These are phyloP conservation scores for Trissonchulus latispiculum DNA, from an alignment of 2,888 invertebrate species.

Conservation along the genomic window DNA sequence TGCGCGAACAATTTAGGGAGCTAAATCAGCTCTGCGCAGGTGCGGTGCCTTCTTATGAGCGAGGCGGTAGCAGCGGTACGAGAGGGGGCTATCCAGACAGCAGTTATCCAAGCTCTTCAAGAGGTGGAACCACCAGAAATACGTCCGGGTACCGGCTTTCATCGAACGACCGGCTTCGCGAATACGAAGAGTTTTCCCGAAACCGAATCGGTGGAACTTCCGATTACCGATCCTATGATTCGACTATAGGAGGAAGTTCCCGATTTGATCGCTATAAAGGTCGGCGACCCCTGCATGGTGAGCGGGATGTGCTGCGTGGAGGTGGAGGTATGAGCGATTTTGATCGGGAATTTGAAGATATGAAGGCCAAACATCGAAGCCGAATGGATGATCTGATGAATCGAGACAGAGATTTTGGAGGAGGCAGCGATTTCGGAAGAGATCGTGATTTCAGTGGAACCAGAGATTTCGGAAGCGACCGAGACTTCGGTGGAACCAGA, in stretches of 20 bases:
- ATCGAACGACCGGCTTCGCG: background rate
- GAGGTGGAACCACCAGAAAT: too few relatives aligned
- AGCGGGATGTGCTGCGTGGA: too few relatives aligned
- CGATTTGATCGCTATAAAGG: too few relatives aligned
- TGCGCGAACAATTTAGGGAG: background rate
- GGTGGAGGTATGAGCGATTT: background rate
- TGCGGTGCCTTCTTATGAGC: background rate
- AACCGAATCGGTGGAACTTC: background rate
- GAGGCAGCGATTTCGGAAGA: background rate
- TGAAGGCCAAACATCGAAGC: too few relatives aligned
- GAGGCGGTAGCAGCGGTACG: background rate
- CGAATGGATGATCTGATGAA: background rate
- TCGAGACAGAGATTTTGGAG: background rate
- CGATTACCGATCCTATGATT: background rate
- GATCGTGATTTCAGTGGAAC: background rate
- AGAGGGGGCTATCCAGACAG: background rate
- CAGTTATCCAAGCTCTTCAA: background rate
- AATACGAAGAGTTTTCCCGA: background rate
- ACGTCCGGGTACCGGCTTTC: background rate
- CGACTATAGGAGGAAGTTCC: background rate
- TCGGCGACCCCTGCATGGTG: background rate
- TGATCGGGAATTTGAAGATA: background rate
- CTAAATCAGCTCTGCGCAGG: background rate
- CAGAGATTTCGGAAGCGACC: background rate
- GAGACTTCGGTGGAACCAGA: background rate